Conservation (phyloP, 2,113 vertebrate species). For the Chloebia gouldiae region DNA sequence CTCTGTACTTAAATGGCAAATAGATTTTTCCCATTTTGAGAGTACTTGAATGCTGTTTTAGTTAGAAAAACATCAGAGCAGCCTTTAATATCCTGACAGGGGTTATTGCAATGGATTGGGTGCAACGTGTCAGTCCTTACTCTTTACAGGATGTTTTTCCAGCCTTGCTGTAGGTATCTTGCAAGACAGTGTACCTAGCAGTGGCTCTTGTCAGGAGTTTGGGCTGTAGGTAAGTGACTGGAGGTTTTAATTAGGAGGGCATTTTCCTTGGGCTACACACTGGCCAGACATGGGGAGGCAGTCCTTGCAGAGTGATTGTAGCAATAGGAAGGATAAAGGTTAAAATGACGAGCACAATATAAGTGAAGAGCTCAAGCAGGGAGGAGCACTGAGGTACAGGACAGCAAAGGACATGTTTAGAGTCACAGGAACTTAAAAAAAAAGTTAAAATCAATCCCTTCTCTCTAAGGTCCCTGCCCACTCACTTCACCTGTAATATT, state of each 20-base stretch:
- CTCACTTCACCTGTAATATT: neutral
- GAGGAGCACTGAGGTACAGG: neutral
- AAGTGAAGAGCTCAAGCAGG: neutral
- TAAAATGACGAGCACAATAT: neutral
- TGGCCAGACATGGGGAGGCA: neutral
- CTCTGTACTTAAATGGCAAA: neutral
- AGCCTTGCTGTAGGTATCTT: neutral
- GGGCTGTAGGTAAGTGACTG: neutral
- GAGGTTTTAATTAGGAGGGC: neutral
- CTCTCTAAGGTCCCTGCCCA: neutral
- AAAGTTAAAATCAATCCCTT: neutral
- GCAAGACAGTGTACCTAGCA: neutral
- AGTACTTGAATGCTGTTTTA: neutral
- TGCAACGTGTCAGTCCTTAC: fast-evolving
- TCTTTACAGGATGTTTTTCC: neutral
- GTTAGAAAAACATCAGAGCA: neutral
- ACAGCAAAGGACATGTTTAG: fast-evolving
- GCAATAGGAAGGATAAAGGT: neutral
- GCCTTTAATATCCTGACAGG: neutral
- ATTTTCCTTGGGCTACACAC: neutral
- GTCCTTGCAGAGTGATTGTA: neutral
- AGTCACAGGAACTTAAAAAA: neutral
- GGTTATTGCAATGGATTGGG: neutral
- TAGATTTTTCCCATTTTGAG: neutral
- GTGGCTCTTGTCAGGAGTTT: neutral